Evolutionary conservation across 2,888 invertebrate species (phyloP).

Genomic region (Diarsia mendica): DNA sequence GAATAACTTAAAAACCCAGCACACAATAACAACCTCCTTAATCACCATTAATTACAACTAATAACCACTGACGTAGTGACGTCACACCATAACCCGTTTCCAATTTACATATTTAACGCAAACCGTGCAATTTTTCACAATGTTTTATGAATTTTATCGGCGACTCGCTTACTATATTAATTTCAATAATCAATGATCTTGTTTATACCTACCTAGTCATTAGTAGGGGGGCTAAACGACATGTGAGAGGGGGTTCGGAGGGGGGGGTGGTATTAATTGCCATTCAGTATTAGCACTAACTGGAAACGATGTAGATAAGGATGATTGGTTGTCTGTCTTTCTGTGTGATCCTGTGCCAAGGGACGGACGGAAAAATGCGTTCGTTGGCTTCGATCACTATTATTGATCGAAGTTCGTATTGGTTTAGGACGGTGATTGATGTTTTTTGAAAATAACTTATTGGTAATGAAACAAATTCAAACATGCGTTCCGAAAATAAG

Average conservation of each 20-base stretch:
- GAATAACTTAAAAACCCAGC: background rate
- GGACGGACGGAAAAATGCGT: slow-evolving; percentile 9
- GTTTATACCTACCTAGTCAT: slow-evolving; percentile 43
- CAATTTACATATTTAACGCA: slow-evolving; percentile 54
- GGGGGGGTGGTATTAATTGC: slow-evolving; percentile 55
- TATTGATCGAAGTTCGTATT: too few relatives aligned
- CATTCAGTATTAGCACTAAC: slow-evolving; percentile 66
- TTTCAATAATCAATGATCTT: slow-evolving; percentile 60
- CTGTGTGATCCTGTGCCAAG: slow-evolving; percentile 29
- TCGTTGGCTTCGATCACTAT: too few relatives aligned
- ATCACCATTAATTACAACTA: slow-evolving; percentile 34
- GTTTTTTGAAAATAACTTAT: too few relatives aligned
- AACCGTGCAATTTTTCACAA: slow-evolving; percentile 48
- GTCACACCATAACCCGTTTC: slow-evolving; percentile 31
- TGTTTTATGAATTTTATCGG: slow-evolving; percentile 41
- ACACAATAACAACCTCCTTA: slow-evolving; percentile 12
- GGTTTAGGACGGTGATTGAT: background rate
- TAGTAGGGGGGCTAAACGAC: slow-evolving; percentile 38
- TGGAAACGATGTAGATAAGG: slow-evolving; percentile 71
- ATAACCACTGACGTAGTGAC: slow-evolving; percentile 41
- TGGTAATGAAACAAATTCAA: too few relatives aligned
- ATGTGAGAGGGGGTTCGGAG: slow-evolving; percentile 10
- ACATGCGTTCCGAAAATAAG: too few relatives aligned
- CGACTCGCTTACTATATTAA: slow-evolving; percentile 41
- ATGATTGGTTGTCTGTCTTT: slow-evolving; percentile 64